Evolutionary conservation across 2,113 vertebrate species (phyloP), one percentile per base, ranked within the genome.

Genomic region (Anolis sagrei): DNA sequence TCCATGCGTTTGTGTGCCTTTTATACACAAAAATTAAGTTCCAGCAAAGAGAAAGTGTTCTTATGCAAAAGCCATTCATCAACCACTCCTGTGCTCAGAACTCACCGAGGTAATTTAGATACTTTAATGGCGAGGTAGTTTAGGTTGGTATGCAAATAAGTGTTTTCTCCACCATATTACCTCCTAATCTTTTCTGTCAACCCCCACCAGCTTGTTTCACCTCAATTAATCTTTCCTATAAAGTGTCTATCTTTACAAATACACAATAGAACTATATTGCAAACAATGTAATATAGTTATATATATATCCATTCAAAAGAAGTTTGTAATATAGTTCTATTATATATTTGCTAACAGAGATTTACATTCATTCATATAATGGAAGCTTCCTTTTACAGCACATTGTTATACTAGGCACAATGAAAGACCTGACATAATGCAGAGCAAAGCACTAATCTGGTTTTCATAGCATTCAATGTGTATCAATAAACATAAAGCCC

Each of bases 61-160:
- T 96, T 97, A 97, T 96, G 96, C 96, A 97, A 97, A 97, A 95
- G 96, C 95, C 96, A 97, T 97, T 97, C 93, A 97, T 97, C 97
- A 97, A 95, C 94, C 93, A 95, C 96, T 97, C 96, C 95, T 97
- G 97, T 95, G 96, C 96, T 95, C 94, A 95, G 95, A 97, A 97
- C 95, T 96, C 97, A 97, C 97, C 87, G 88, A 97, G 96, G 97
- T 97, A 97, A 97, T 97, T 97, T 97, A 97, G 96, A 95, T 95
- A 93, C 92, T 96, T 95, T 97, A 97, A 97, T 96, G 95, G 96
- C 91, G 96, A 96, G 95, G 95, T 96, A 96, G 95, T 95, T 96
- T 96, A 95, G 96, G 93, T 94, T 95, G 95, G 93, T 95, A 94
- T 95, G 95, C 94, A 93, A 94, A 94, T 81, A 86, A 95, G 94